phyloP scores from a whole-genome alignment of 1,140 invertebrate genomes.

The Dreissena rostriformis region DNA sequence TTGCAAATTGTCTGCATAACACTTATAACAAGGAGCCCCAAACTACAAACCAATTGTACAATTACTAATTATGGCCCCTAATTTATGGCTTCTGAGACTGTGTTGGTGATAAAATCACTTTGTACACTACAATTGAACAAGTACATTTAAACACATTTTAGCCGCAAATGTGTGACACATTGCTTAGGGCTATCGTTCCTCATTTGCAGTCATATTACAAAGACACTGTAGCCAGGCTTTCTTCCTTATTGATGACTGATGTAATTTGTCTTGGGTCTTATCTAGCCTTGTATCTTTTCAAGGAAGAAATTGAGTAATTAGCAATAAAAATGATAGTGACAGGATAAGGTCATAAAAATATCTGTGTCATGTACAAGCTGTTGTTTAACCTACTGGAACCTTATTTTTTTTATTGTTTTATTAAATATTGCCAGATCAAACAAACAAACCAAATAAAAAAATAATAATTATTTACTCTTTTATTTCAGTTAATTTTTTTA shows the following conservation, averaged over 20 bases:
- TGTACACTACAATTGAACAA: constrained; percentile 6
- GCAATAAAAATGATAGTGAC: not conserved
- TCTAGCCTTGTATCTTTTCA: not conserved
- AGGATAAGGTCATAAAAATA: not conserved
- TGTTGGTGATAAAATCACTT: not conserved
- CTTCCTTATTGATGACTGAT: constrained; percentile 7
- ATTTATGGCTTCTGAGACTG: not conserved
- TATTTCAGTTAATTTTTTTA: too few relatives aligned
- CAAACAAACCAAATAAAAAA: too few relatives aligned
- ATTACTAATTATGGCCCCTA: not conserved
- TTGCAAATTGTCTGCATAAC: not conserved
- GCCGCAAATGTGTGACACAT: not conserved
- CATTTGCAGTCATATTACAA: not conserved
- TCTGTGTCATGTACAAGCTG: not conserved
- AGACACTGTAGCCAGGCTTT: not conserved
- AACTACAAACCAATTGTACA: not conserved
- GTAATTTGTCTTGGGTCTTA: not conserved
- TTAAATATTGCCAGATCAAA: too few relatives aligned
- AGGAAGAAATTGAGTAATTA: not conserved
- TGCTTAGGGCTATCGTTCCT: not conserved
- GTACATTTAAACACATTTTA: not conserved
- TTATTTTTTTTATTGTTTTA: too few relatives aligned
- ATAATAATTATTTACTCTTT: too few relatives aligned
- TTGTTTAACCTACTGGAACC: too few relatives aligned
- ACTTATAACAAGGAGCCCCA: not conserved